These are phyloP conservation scores for Nestor notabilis DNA, from an alignment of 2,113 vertebrate species.

Conservation along the genomic window DNA sequence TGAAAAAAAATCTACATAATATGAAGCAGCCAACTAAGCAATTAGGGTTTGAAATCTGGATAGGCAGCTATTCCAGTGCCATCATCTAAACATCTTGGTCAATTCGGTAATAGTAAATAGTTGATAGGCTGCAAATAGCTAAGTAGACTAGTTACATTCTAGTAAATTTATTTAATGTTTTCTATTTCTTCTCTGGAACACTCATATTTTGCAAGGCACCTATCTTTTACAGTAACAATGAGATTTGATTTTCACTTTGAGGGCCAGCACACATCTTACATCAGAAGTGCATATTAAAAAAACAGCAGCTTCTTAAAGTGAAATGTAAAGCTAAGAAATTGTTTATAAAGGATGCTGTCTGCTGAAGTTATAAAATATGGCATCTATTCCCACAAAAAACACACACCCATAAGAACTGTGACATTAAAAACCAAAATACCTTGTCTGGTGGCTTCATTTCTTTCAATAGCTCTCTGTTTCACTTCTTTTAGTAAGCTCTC, in stretches of 20 bases:
- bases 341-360: background rate
- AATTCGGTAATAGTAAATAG: background rate
- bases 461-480: background rate
- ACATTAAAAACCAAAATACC: constrained; percentile 57
- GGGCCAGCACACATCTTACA: background rate
- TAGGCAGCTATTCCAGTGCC: background rate
- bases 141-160: background rate
- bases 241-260: background rate
- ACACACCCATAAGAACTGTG: background rate
- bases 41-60: background rate
- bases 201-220: background rate
- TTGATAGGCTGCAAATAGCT: background rate
- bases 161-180: background rate
- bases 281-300: background rate
- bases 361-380: background rate
- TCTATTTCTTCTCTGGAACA: background rate
- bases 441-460: constrained; percentile 26
- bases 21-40: background rate
- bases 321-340: background rate
- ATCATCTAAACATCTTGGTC: background rate
- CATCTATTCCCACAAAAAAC: background rate
- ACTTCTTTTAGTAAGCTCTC: background rate
- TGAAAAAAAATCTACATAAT: background rate
- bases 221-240: background rate
- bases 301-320: background rate